Evolutionary conservation across 2,888 invertebrate genomes (phyloP).

Genomic region (Chydorus sphaericus): DNA sequence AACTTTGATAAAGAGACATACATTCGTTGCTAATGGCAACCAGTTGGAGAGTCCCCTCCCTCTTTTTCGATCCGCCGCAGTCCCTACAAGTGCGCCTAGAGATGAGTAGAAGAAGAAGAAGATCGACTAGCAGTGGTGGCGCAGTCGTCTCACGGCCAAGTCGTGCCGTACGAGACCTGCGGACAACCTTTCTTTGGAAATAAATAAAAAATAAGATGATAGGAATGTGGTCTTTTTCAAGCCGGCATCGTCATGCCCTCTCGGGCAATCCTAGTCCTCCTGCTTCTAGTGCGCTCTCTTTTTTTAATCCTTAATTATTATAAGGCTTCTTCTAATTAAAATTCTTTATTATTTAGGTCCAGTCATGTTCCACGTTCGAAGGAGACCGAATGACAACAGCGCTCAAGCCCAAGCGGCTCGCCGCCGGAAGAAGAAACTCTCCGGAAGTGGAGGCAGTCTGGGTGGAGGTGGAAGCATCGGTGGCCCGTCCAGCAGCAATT

Average conservation of each 20-base stretch:
- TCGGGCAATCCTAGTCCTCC: no score
- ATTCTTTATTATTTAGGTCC: slow-evolving; percentile 45
- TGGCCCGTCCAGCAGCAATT: not conserved
- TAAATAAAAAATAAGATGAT: slow-evolving; percentile 32
- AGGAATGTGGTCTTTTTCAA: slow-evolving; percentile 42
- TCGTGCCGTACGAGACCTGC: no score
- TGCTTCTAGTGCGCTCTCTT: no score
- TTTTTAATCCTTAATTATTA: not conserved
- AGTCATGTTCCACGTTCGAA: slow-evolving; percentile 91
- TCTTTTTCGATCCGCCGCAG: no score
- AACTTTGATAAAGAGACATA: no score
- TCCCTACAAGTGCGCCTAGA: no score
- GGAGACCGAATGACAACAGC: slow-evolving; percentile 62
- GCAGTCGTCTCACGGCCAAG: no score
- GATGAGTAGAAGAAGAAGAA: not conserved
- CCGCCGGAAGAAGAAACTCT: slow-evolving; percentile 65
- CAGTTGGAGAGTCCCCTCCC: not conserved
- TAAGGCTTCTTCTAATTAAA: not conserved
- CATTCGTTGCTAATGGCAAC: not conserved
- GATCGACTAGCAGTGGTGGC: not conserved
- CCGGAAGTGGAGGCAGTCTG: slow-evolving; percentile 24
- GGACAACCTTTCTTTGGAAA: no score
- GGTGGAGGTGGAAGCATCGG: not conserved
- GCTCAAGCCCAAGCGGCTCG: slow-evolving; percentile 51
- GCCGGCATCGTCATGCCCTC: slow-evolving; percentile 44